phyloP scores from a whole-genome alignment of 2,888 invertebrate species.

The Mythimna impura region DNA sequence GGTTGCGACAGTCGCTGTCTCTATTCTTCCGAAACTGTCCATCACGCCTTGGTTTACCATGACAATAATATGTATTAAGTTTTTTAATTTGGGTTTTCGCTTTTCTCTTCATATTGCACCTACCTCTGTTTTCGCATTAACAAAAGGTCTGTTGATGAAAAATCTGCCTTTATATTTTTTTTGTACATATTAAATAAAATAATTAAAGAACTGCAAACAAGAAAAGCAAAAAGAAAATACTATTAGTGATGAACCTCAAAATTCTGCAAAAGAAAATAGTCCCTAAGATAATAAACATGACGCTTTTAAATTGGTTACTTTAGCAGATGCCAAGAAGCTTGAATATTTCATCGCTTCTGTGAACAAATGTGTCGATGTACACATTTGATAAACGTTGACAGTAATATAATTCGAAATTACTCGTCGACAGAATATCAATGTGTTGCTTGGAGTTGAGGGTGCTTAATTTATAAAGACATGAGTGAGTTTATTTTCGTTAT shows the following conservation, averaged over 20 bases:
- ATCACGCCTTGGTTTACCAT: too few species aligned
- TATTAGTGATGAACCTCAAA: background rate
- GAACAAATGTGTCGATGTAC: constrained; percentile 56
- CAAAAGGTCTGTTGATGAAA: too few species aligned
- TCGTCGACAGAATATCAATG: constrained; percentile 48
- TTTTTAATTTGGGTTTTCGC: too few species aligned
- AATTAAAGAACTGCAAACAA: background rate
- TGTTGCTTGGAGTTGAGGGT: constrained; percentile 22
- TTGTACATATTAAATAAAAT: too few species aligned
- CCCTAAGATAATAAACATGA: constrained; percentile 19
- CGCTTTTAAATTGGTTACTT: constrained; percentile 35
- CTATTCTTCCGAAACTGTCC: too few species aligned
- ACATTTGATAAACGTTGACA: constrained; percentile 58
- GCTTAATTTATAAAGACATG: constrained; percentile 1
- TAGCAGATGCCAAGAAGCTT: constrained; percentile 57
- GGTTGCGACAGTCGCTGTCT: too few species aligned
- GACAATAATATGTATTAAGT: too few species aligned
- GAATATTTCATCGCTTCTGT: constrained; percentile 65
- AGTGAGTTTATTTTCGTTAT: constrained; percentile 9
- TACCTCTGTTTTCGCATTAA: too few species aligned
- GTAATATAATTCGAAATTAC: constrained; percentile 54
- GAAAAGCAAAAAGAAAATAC: background rate
- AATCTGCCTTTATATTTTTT: too few species aligned
- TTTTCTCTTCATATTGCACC: too few species aligned
- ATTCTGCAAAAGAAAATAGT: constrained; percentile 17